phyloP scores from a whole-genome alignment of 2,888 invertebrate species.

The Ectemnius cavifrons region DNA sequence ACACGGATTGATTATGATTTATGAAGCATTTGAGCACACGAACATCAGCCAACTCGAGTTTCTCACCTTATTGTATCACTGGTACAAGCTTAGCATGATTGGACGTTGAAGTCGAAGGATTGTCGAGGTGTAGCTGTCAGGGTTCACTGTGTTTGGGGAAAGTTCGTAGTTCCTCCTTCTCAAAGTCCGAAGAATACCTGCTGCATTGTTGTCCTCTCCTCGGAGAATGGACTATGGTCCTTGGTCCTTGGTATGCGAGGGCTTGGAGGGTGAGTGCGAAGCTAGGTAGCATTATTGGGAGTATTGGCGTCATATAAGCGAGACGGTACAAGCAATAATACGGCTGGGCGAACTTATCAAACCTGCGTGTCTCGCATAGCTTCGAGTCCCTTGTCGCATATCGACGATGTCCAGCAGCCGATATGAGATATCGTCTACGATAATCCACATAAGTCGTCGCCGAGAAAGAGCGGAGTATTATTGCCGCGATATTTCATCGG shows the following conservation, averaged over 20 bases:
- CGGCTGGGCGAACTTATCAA: slow-evolving; percentile 65
- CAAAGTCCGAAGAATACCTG: no score
- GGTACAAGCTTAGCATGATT: no score
- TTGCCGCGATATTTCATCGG: slow-evolving; percentile 74
- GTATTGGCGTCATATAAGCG: slow-evolving; percentile 67
- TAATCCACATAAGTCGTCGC: slow-evolving; percentile 73
- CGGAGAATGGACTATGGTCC: slow-evolving; percentile 11
- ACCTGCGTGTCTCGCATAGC: slow-evolving; percentile 71
- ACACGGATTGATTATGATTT: slow-evolving; percentile 26
- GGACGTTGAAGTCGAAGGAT: no score
- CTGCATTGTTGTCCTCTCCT: no score
- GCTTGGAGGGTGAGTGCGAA: slow-evolving; percentile 15
- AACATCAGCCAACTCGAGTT: no score
- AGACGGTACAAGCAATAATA: slow-evolving; percentile 69
- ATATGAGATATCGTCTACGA: slow-evolving; percentile 76
- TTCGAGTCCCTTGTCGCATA: slow-evolving; percentile 76
- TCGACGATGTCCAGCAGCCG: slow-evolving; percentile 74
- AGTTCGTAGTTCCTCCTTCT: no score
- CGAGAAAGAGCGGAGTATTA: slow-evolving; percentile 59
- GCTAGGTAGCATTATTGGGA: slow-evolving; percentile 59
- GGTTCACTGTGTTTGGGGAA: no score
- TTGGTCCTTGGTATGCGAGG: slow-evolving; percentile 35
- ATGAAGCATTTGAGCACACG: neutral
- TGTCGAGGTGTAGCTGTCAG: no score
- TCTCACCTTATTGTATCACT: no score